Conservation (phyloP, 2,797 vertebrate species). For the Ciconia nigra region DNA sequence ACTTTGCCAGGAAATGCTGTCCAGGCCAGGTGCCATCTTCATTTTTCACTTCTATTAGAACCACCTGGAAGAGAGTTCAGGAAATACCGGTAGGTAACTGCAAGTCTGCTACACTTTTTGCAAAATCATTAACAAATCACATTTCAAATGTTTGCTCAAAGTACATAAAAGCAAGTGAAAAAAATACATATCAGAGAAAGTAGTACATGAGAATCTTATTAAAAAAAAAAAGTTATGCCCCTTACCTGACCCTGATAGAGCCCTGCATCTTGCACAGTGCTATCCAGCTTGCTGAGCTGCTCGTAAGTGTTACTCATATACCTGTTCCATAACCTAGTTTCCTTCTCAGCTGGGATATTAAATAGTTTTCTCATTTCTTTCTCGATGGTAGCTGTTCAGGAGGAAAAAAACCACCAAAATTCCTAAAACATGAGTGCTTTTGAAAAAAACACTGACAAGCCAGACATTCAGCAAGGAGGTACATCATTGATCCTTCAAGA, state of each 20-base stretch:
- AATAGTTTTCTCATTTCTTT: constrained; percentile 94
- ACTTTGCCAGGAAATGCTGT: constrained; percentile 89
- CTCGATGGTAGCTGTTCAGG: constrained; percentile 86
- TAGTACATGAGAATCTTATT: background rate
- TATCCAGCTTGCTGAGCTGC: constrained; percentile 93
- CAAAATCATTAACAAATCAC: background rate
- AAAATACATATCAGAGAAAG: background rate
- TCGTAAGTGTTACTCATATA: constrained; percentile 94
- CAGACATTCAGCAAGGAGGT: background rate
- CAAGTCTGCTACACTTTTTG: background rate
- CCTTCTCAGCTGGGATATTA: constrained; percentile 87
- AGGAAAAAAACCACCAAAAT: background rate
- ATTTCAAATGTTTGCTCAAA: background rate
- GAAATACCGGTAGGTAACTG: background rate
- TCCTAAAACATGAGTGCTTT: background rate
- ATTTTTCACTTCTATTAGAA: constrained; percentile 95
- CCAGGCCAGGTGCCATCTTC: constrained; percentile 96
- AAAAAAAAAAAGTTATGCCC: background rate
- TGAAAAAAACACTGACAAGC: background rate
- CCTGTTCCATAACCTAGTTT: constrained; percentile 95
- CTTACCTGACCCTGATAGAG: constrained; percentile 96
- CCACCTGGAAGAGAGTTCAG: constrained; percentile 79
- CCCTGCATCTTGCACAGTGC: constrained; percentile 94
- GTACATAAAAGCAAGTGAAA: background rate
- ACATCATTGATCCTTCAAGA: background rate